These are phyloP conservation scores for Pentalonia nigronervosa DNA, from an alignment of 1,140 invertebrate species.

Conservation along the genomic window DNA sequence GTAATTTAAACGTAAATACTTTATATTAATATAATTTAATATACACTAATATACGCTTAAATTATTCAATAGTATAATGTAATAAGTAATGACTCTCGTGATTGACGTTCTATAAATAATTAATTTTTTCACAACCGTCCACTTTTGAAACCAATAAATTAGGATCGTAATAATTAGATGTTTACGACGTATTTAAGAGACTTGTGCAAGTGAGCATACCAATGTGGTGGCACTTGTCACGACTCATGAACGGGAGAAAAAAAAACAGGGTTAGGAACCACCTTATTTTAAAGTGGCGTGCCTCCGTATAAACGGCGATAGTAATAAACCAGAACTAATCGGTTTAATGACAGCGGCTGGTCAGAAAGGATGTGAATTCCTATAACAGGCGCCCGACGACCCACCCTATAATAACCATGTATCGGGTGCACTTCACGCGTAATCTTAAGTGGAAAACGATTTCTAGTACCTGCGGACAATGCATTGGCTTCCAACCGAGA, in stretches of 20 bases:
- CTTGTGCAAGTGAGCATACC: not conserved
- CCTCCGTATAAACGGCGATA: slow-evolving; percentile 40
- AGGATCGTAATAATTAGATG: not conserved
- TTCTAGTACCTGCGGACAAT: slow-evolving; percentile 7
- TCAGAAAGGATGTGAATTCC: slow-evolving; percentile 50
- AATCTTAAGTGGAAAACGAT: slow-evolving; percentile 40
- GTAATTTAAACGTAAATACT: not conserved
- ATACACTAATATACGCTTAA: not conserved
- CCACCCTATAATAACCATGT: slow-evolving; percentile 7
- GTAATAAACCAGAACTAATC: slow-evolving; percentile 56
- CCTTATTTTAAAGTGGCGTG: not conserved
- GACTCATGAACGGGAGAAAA: not conserved
- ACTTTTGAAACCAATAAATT: not conserved
- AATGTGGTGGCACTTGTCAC: not conserved
- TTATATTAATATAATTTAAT: not conserved
- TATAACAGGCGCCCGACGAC: slow-evolving; percentile 11
- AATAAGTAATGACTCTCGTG: not conserved
- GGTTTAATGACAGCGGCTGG: slow-evolving; percentile 3
- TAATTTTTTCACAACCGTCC: not conserved
- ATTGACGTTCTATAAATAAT: not conserved
- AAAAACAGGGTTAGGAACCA: slow-evolving; percentile 11
- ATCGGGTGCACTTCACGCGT: slow-evolving; percentile 27
- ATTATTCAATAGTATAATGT: not conserved
- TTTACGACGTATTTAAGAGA: slow-evolving; percentile 24
- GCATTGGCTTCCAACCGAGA: not conserved